A percentile compares a stretch with the other conserved stretches of the same genome.
These are phyloP conservation scores for Oscheius onirici DNA, from an alignment of 2,888 invertebrate genomes.

Conservation along the genomic window DNA sequence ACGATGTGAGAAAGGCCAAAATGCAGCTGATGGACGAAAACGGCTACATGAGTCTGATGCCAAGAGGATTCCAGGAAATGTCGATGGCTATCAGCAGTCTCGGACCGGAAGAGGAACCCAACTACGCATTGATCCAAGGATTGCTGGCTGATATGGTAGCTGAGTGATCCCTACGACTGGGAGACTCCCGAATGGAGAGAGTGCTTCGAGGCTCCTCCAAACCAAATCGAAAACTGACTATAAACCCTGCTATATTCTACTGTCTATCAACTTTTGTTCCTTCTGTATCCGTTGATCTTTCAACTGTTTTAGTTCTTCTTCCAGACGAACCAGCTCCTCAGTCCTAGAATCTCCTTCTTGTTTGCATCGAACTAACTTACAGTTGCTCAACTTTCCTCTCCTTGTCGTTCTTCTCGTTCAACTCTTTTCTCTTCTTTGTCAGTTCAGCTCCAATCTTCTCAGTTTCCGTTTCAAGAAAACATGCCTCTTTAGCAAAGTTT, in stretches of 20 bases:
- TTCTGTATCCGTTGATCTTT: not conserved
- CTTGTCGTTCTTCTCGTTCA: not conserved
- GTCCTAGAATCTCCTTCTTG: not conserved
- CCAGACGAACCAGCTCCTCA: not conserved
- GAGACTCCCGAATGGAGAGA: conserved; percentile 34
- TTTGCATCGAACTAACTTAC: not conserved
- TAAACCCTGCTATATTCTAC: not conserved
- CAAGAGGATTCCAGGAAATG: conserved; percentile 32
- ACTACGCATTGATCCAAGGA: conserved; percentile 51
- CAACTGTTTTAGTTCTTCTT: conserved; percentile 5
- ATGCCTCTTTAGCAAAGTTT: conserved; percentile 9
- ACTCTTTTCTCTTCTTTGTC: not conserved
- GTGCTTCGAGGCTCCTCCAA: not conserved
- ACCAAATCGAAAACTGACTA: no score
- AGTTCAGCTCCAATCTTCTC: not conserved
- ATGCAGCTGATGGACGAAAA: conserved; percentile 35
- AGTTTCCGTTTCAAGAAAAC: not conserved
- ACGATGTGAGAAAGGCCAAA: conserved; percentile 49
- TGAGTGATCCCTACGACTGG: conserved; percentile 58
- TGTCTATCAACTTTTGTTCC: not conserved
- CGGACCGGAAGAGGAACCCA: conserved; percentile 47
- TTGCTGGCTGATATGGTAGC: conserved; percentile 26
- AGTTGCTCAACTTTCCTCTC: not conserved
- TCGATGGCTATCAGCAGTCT: conserved; percentile 51
- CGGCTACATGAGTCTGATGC: conserved; percentile 7